Evolutionary conservation across 2,113 vertebrate species (phyloP), one percentile per base, ranked within the genome.

Genomic region (Puntigrus tetrazona): DNA sequence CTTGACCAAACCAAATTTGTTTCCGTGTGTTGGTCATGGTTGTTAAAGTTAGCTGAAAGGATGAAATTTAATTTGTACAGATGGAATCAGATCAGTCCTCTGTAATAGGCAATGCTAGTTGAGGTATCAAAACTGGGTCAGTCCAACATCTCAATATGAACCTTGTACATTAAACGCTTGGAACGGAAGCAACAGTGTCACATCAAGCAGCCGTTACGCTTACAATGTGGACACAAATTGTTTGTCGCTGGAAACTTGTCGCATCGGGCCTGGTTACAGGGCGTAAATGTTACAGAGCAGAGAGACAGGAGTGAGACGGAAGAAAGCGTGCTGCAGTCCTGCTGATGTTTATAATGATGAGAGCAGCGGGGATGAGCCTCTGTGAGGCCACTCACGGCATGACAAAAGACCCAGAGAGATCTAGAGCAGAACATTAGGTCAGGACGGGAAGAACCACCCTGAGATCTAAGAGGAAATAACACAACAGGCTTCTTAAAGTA

Each of bases 341-440:
- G 79, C 80, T 72, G 80, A 82, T 82, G 65, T 70, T 38, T 72
- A 70, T 82, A 82, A 82, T 82, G 65, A 82, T 82, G 29, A 22
- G 29, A 82, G 10, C 45, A 82, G 61, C 41, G 14, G 78, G 78
- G 38, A 65, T 29, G 59, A 80, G 78, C 34, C 57, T 45, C 27
- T 63, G 78, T 45, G 59, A 80, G 59, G 25, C n/a, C 77, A 69
- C 18, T 69, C 63, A n/a, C 29, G 18, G 41, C 63, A 67, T 50
- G 79, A 81, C 63, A 69, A 52, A 75, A 81, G 43, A 80, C 38
- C 59, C 41, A 41, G 22, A 67, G 31, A 70, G 63, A 82, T 52
- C 29, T 36, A 55, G 29, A 82, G 63, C 22, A 36, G 45, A 36
- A 25, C 61, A 81, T 9, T 31, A 70, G 65, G 29, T 70, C 78